Percentiles rank a stretch among this genome's conserved stretches.
phyloP scores from a whole-genome alignment of 2,888 invertebrate genomes.

The Xanthia icteritia region DNA sequence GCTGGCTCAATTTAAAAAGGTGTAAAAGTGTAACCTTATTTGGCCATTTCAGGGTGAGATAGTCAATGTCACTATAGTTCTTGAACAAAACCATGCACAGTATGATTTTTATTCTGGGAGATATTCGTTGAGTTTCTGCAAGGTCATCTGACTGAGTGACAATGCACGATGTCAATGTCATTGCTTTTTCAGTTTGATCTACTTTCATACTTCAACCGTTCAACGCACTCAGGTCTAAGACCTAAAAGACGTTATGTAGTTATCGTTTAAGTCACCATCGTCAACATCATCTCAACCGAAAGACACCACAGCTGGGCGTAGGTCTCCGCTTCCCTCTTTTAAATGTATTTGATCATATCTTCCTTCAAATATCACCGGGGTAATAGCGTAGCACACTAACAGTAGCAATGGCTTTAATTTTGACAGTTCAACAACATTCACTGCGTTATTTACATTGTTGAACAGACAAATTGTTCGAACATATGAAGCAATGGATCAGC shows the following conservation, averaged over 20 bases:
- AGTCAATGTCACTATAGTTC: constrained; percentile 28
- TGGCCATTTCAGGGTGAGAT: background rate
- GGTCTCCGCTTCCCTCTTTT: background rate
- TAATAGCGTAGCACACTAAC: no score
- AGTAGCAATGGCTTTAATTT: no score
- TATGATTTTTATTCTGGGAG: constrained; percentile 2
- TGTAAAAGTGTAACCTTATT: constrained; percentile 1
- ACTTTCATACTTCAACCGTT: background rate
- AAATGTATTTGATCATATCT: no score
- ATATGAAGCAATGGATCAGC: no score
- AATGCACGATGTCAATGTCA: constrained; percentile 30
- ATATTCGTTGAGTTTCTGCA: constrained; percentile 7
- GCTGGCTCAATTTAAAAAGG: background rate
- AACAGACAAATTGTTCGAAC: no score
- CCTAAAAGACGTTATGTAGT: background rate
- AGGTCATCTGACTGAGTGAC: constrained; percentile 9
- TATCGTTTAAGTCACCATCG: background rate
- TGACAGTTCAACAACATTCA: no score
- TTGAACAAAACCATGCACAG: background rate
- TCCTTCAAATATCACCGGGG: background rate
- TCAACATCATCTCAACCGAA: no score
- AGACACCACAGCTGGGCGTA: background rate
- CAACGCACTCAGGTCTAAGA: background rate
- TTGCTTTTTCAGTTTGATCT: constrained; percentile 2
- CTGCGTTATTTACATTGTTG: no score